Evolutionary conservation across 2,797 vertebrate species (phyloP).

Genomic region (Babyrousa celebensis): DNA sequence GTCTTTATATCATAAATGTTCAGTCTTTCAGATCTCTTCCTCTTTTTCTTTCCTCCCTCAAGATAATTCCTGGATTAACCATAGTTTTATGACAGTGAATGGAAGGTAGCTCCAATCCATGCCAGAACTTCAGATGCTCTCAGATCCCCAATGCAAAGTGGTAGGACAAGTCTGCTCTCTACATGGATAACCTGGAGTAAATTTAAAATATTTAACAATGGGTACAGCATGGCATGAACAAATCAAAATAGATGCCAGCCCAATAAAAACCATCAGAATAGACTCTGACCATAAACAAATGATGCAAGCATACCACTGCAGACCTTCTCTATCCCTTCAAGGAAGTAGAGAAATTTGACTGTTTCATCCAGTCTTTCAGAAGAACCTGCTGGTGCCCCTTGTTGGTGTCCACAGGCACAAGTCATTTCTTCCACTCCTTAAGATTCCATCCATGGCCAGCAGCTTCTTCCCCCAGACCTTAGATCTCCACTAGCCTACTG

Average conservation of each 20-base stretch:
- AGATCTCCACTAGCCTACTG: background rate
- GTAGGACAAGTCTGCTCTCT: background rate
- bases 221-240: background rate
- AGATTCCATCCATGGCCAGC: background rate
- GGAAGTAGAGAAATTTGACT: background rate
- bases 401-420: background rate
- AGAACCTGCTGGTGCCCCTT: background rate
- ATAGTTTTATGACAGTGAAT: background rate
- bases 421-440: background rate
- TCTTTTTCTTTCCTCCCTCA: background rate
- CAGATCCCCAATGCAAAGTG: background rate
- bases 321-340: background rate
- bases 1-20: background rate
- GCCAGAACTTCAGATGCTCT: background rate
- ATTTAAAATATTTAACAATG: conserved; percentile 2
- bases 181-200: background rate
- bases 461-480: background rate
- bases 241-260: background rate
- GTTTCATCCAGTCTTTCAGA: background rate
- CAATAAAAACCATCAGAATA: background rate
- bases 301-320: background rate
- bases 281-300: background rate
- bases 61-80: background rate
- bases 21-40: background rate
- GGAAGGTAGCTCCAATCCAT: background rate